phyloP scores from a whole-genome alignment of 2,797 vertebrate species.

The Typhlichthys subterraneus region DNA sequence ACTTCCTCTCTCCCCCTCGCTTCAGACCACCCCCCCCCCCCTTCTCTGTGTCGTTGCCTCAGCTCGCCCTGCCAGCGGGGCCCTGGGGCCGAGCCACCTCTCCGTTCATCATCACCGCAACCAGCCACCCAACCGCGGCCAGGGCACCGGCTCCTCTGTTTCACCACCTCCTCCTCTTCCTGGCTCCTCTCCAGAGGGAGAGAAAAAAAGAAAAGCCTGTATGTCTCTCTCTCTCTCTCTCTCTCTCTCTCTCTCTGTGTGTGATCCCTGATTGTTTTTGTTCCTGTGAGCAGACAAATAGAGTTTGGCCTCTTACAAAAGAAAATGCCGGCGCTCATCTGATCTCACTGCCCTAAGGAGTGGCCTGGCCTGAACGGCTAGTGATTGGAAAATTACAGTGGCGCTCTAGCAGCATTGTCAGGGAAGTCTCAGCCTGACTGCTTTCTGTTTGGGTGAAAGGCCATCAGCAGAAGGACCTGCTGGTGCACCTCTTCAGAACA shows the following conservation, averaged over 20 bases:
- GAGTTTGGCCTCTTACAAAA: conserved; percentile 73
- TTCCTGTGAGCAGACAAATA: conserved; percentile 74
- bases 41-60: conserved; percentile 67
- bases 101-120: conserved; percentile 72
- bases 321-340: conserved; percentile 70
- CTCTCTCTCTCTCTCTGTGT: conserved; percentile 1
- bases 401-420: conserved; percentile 59
- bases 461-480: conserved; percentile 60
- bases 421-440: conserved; percentile 49
- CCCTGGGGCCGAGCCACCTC: conserved; percentile 57
- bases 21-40: conserved; percentile 10
- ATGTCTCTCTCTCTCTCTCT: not conserved
- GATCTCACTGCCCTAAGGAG: conserved; percentile 78
- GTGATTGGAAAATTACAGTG: conserved; percentile 82
- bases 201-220: conserved; percentile 39
- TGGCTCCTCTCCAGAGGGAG: conserved; percentile 70
- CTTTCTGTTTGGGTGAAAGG: conserved; percentile 53
- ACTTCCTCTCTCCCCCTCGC: conserved; percentile 74
- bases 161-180: conserved; percentile 32
- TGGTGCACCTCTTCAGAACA: conserved; percentile 25
- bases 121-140: conserved; percentile 61
- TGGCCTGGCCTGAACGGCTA: conserved; percentile 67
- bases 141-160: conserved; percentile 5
- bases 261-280: conserved; percentile 70
- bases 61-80: conserved; percentile 70